Evolutionary conservation across 2,113 vertebrate genomes (phyloP), one percentile per base, ranked within the genome.

Genomic region (Ceyx cyanopectus): DNA sequence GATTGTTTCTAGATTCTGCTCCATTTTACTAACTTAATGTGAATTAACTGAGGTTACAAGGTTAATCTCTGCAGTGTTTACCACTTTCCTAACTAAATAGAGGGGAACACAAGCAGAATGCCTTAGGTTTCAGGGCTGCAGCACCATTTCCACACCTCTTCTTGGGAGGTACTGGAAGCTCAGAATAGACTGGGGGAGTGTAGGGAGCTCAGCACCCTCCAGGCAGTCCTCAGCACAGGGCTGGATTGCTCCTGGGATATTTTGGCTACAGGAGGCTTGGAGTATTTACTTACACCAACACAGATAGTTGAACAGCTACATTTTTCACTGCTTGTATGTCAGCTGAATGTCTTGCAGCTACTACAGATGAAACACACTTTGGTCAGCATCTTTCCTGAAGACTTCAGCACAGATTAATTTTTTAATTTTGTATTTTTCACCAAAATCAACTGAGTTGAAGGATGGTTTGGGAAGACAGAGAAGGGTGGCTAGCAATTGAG

Each of bases 1-100:
- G 86, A 92, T 92, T 86, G 63, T 86, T 87, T 89, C 86, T 95
- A 81, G 58, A 92, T 87, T 93, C 81, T 66, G 32, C 89, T 91
- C 67, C 58, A 76, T 80, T 96, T 93, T 94, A 82, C 81, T 75
- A 81, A 93, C 61, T 72, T 85, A 51, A 87, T 40, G 58, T 92
- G 92, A 94, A 93, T 92, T 89, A 92, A 51, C 37, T 62, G 91
- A 85, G 95, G 95, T 92, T 96, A 91, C 48, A 67, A 93, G 92
- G 95, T 96, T 95, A 95, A 93, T 85, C 94, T 92, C 78, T 74
- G 60, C 79, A 77, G 32, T 94, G 95, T 96, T 95, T 96, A 87
- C 81, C 84, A 37, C 87, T 89, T 95, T 89, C 77, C 60, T 57
- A 56, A 60, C 75, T 93, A 81, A 94, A 90, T 30, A 89, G 58